Evolutionary conservation across 1,140 invertebrate genomes (phyloP), one percentile per base, ranked within the genome.

Genomic region (Lamellibrachia luymesi): DNA sequence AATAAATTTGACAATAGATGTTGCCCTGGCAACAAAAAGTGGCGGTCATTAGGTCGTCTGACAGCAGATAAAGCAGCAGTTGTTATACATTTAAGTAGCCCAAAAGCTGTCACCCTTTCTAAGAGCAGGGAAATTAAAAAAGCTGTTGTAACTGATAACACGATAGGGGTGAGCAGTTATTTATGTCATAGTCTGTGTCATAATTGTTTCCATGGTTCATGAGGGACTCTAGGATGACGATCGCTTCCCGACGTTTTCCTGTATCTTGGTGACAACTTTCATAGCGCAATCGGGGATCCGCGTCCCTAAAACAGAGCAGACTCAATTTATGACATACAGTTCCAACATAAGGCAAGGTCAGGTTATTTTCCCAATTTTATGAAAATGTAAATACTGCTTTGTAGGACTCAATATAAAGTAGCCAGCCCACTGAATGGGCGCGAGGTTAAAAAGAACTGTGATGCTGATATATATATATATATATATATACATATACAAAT

Each of bases 231-330:
- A 80, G 64, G 64, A 80, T 4, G 50, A 92, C 10, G 92, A 92
- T 52, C n/a, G 92, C n/a, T 92, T 56, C 8, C 52, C n/a, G 27
- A 52, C 17, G 91, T 80, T 91, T 38, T 93, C 92, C 52, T 64
- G 50, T 56, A 93, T 80, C 64, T 92, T 50, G 56, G 80, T 90
- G 2, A 93, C 90, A 49, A 92, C 64, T 90, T 50, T 93, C 27
- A 93, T 50, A 64, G 93, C 93, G 51, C 51, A 50, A 89, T 93
- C 93, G n/a, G 93, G 93, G 17, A 93, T 93, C 52, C 93, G 27
- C 38, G 93, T 92, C 25, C 93, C 93, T 93, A 89, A 92, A 92
- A 92, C 13, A 51, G 27, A 38, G 51, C 90, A 91, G 90, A 90
- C 49, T 25, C 50, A 50, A 49, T 50, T 90, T 56, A 27, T 7